Evolutionary conservation across 2,113 vertebrate species (phyloP), one percentile per base, ranked within the genome.

Genomic region (Gambusia holbrooki): DNA sequence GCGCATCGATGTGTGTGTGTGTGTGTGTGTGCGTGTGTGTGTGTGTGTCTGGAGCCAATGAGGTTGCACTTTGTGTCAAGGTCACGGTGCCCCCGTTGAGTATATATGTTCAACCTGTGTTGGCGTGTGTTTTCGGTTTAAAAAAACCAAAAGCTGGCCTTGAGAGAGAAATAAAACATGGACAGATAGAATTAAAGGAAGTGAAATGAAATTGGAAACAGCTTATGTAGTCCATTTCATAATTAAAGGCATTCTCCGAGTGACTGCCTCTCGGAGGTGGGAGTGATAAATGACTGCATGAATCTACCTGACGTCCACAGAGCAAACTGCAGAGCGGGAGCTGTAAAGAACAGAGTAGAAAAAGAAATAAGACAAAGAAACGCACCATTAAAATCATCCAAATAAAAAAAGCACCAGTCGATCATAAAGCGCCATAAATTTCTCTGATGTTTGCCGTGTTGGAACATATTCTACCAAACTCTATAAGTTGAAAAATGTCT

Each of bases 21-120:
- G 35, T 35, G 35, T 67, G 63, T 73, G n/a, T 66, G 15, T 70
- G 61, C 66, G 77, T 67, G 63, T 77, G n/a, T 66, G 15, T 70
- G 61, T 69, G 77, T 83, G 29, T 77, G 71, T 77, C 69, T 32
- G 33, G 60, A 83, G 79, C 77, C 64, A 64, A 74, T 68, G 76
- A 85, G 80, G 84, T 80, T 79, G 71, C 74, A 67, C 58, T 83
- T 74, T 85, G 62, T 75, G 62, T 87, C 80, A 85, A 81, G 80
- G 85, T 88, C 73, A 77, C 42, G 69, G 83, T 88, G 81, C 73
- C 80, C 68, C 29, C 74, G 68, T 0, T 80, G 66, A 37, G 73
- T 51, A 66, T 35, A 11, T 74, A 69, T 86, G 12, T 69, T 67
- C n/a, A 27, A 45, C 30, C 65, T 27, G 65, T 30, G 61, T 62